A percentile compares a stretch with the other conserved stretches of the same genome.
Conservation (phyloP, 2,113 vertebrate genomes). For the Bufo bufo region DNA sequence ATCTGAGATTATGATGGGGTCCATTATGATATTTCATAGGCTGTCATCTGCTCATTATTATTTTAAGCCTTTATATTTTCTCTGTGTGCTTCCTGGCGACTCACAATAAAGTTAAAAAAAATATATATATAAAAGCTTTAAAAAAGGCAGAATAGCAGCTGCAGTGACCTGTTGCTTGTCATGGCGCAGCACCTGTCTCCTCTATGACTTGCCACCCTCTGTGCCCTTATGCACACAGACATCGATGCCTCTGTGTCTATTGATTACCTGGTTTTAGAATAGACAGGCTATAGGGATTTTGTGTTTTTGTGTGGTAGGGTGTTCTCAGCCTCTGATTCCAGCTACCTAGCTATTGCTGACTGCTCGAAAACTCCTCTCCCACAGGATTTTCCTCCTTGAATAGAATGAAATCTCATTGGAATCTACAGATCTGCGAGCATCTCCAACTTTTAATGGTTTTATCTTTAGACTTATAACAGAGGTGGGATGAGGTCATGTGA, state of each 20-base stretch:
- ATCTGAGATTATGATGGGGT: not conserved
- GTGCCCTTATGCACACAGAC: slow-evolving; percentile 37
- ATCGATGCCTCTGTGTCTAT: slow-evolving; percentile 26
- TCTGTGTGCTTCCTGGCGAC: not conserved
- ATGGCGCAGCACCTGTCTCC: not conserved
- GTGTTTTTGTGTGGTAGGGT: not conserved
- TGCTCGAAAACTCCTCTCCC: slow-evolving; percentile 22
- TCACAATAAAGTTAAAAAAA: not conserved
- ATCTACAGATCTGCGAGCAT: not conserved
- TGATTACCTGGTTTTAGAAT: slow-evolving; percentile 31
- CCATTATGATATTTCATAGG: not conserved
- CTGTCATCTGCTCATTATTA: slow-evolving; percentile 1
- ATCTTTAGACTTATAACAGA: slow-evolving; percentile 7
- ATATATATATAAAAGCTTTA: not conserved
- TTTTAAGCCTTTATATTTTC: not conserved
- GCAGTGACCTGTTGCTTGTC: not conserved
- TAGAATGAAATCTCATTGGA: not conserved
- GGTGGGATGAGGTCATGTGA: not conserved
- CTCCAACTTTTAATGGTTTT: slow-evolving; percentile 45
- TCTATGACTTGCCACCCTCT: not conserved
- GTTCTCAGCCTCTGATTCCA: not conserved
- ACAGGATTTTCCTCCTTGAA: slow-evolving; percentile 23
- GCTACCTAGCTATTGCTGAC: not conserved
- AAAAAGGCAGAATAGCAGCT: not conserved
- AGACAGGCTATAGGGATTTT: not conserved